Evolutionary conservation across 2,797 vertebrate genomes (phyloP), one percentile per base, ranked within the genome.

Genomic region (Crypturellus tataupa): DNA sequence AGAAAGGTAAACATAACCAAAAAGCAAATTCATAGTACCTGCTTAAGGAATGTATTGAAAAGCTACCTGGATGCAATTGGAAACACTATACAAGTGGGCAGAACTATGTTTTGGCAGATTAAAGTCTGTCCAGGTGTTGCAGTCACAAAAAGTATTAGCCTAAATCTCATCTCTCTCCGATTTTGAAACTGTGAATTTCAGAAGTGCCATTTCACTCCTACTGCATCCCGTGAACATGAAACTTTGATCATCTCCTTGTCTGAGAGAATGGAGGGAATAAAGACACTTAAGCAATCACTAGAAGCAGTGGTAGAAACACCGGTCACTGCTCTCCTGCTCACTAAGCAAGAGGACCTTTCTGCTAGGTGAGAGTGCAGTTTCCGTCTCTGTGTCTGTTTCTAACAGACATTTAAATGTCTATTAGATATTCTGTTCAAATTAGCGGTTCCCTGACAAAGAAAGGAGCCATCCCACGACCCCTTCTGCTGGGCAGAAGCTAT

Each of bases 321-420:
- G 6, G 4, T 63, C 20, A 46, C 10, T 17, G 9, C 5, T 27
- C 10, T 65, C 29, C 27, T 17, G 82, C 3, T 37, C 51, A 63
- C 7, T 9, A 67, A 77, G 13, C 4, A 59, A 80, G 73, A 76
- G 1, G 4, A 12, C 27, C 24, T n/a, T 75, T 87, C 64, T 87
- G 3, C 21, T 47, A 0, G 0, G 4, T 23, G 20, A 89, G 10
- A 89, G 31, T 10, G n/a, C 24, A 47, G 37, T 42, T 3, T 75
- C 10, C 56, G 16, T 47, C 40, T 33, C 12, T 37, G 15, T 40
- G 7, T 21, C 53, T 78, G 46, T 29, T 8, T 81, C 47, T 72
- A 82, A 64, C 27, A 71, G 70, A 33, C 18, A n/a, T 64, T 55
- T 47, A 51, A 53, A 4, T 39, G 37, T 39, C 37, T 39, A 10